phyloP scores from a whole-genome alignment of 2,888 invertebrate genomes.

The Catocala sponsa region DNA sequence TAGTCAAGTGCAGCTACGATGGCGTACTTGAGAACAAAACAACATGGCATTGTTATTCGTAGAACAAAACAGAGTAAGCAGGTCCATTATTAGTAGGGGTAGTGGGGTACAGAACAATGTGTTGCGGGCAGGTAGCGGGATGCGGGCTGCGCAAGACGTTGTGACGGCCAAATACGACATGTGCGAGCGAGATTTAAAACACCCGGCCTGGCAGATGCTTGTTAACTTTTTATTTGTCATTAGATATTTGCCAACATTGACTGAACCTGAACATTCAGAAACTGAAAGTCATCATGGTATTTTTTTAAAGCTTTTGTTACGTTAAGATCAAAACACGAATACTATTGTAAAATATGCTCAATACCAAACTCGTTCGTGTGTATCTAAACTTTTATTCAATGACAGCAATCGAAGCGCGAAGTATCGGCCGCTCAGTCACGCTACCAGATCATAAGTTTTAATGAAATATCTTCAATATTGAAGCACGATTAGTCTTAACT shows the following conservation, averaged over 20 bases:
- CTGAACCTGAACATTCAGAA: slow-evolving; percentile 30
- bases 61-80: slow-evolving; percentile 78
- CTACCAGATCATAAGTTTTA: slow-evolving; percentile 54
- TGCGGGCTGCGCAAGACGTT: slow-evolving; percentile 73
- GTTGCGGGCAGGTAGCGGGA: slow-evolving; percentile 77
- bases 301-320: slow-evolving; percentile 29
- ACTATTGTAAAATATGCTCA: slow-evolving; percentile 58
- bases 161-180: slow-evolving; percentile 61
- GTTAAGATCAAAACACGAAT: slow-evolving; percentile 56
- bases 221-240: slow-evolving; percentile 32
- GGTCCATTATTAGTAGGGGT: slow-evolving; percentile 68
- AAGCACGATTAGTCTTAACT: slow-evolving; percentile 28
- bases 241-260: slow-evolving; percentile 43
- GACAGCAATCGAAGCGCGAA: slow-evolving; percentile 67
- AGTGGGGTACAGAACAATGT: slow-evolving; percentile 71
- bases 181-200: slow-evolving; percentile 68
- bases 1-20: slow-evolving; percentile 67
- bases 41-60: slow-evolving; percentile 67
- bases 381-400: slow-evolving; percentile 71
- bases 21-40: slow-evolving; percentile 66
- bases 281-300: slow-evolving; percentile 29
- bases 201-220: slow-evolving; percentile 74
- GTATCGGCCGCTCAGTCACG: slow-evolving; percentile 63
- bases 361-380: slow-evolving; percentile 68
- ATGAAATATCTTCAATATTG: slow-evolving; percentile 46